Percentiles rank a stretch among this genome's conserved stretches.
Conservation (phyloP, 2,113 vertebrate species). For the Bettongia penicillata region DNA sequence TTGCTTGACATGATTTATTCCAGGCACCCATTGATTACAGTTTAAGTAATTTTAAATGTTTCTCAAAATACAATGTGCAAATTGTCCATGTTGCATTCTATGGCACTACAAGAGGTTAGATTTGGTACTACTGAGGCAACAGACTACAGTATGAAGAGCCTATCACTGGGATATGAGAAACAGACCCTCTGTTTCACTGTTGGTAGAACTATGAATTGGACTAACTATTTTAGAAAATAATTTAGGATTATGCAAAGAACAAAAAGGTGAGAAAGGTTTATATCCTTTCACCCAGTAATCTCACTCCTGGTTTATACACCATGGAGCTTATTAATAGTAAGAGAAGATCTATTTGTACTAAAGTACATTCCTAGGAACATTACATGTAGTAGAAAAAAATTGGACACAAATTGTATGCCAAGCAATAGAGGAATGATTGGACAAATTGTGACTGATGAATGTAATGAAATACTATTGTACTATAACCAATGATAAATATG, state of each 20-base stretch:
- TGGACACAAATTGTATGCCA: neutral
- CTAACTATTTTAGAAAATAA: neutral
- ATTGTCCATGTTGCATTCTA: neutral
- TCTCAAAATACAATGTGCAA: neutral
- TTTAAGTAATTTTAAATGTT: neutral
- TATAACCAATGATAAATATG: neutral
- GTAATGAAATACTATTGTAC: neutral
- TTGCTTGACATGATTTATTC: neutral
- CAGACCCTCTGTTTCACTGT: neutral
- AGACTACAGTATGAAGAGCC: neutral
- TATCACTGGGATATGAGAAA: neutral
- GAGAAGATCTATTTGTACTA: neutral
- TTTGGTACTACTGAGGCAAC: neutral
- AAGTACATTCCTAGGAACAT: neutral
- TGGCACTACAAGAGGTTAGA: neutral
- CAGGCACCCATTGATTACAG: neutral
- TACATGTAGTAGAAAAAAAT: neutral
- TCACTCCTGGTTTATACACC: too few relatives aligned
- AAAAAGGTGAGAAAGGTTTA: too few relatives aligned
- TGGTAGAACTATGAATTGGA: neutral
- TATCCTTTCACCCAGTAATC: too few relatives aligned
- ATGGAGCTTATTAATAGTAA: neutral
- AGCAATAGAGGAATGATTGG: neutral
- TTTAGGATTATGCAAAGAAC: too few relatives aligned
- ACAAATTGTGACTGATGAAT: neutral